Conservation (phyloP, 23 tunicate species). For the Diplosoma virens region DNA sequence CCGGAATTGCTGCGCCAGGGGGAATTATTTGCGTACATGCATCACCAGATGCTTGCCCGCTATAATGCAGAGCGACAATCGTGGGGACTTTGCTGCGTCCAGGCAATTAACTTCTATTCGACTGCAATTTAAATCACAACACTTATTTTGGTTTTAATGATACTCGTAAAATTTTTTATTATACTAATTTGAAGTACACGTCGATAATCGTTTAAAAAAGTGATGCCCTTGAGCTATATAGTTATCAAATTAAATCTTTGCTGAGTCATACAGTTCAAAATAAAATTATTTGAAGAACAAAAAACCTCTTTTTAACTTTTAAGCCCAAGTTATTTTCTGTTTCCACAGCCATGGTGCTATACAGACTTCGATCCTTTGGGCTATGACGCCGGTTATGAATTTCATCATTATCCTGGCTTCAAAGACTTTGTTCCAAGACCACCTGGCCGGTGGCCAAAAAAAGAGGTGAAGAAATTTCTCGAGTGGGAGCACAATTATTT, state of each 20-base stretch:
- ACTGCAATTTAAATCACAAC: too few relatives aligned
- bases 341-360: conserved; percentile 38
- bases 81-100: conserved; percentile 56
- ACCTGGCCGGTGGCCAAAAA: conserved; percentile 14
- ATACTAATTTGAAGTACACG: too few relatives aligned
- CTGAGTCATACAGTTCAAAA: too few relatives aligned
- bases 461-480: neutral
- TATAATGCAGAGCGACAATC: conserved; percentile 77
- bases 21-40: conserved; percentile 86
- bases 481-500: conserved; percentile 11
- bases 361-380: conserved; percentile 17
- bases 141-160: too few relatives aligned
- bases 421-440: conserved; percentile 20
- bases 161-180: too few relatives aligned
- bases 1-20: conserved; percentile 53
- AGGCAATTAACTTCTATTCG: conserved; percentile 2
- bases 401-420: conserved; percentile 44
- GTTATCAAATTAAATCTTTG: too few relatives aligned
- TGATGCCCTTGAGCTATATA: too few relatives aligned
- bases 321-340: too few relatives aligned
- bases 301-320: too few relatives aligned
- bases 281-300: too few relatives aligned
- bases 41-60: conserved; percentile 66
- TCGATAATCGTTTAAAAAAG: too few relatives aligned
- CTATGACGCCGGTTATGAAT: conserved; percentile 69